Percentiles rank a stretch among this genome's conserved stretches.
These are phyloP conservation scores for Liasis olivaceus DNA, from an alignment of 2,797 vertebrate species.

Conservation along the genomic window DNA sequence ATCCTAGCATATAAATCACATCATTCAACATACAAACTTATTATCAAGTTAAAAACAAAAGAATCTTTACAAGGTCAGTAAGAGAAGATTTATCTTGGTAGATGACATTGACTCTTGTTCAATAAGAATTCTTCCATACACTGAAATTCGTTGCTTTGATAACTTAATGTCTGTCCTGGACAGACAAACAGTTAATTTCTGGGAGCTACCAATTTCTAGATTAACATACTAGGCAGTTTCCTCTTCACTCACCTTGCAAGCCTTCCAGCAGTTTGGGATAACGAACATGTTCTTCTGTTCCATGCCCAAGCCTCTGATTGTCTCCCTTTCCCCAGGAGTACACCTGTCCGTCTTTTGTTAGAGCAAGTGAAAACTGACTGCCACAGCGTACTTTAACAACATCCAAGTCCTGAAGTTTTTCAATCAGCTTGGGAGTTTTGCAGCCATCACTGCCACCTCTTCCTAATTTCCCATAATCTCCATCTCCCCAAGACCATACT, in stretches of 20 bases:
- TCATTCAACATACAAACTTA: not conserved
- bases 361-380: slow-evolving; percentile 94
- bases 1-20: not conserved
- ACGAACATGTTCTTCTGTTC: slow-evolving; percentile 94
- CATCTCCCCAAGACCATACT: slow-evolving; percentile 99
- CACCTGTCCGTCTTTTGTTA: slow-evolving; percentile 96
- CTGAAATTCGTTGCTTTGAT: not conserved
- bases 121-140: not conserved
- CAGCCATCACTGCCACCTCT: slow-evolving; percentile 97
- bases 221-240: not conserved
- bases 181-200: not conserved
- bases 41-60: not conserved
- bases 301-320: slow-evolving; percentile 96
- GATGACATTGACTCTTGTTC: not conserved
- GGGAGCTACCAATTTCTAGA: not conserved
- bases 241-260: slow-evolving; percentile 83
- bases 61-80: not conserved
- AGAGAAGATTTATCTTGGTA: not conserved
- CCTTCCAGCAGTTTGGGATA: slow-evolving; percentile 95
- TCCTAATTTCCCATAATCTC: slow-evolving; percentile 96
- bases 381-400: slow-evolving; percentile 94
- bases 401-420: slow-evolving; percentile 95
- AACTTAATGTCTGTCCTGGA: not conserved
- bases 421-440: slow-evolving; percentile 94
- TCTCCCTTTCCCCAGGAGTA: slow-evolving; percentile 99